Base-by-base conservation (phyloP, 2,113 vertebrate species). In the Chrysochloris asiatica region DNA sequence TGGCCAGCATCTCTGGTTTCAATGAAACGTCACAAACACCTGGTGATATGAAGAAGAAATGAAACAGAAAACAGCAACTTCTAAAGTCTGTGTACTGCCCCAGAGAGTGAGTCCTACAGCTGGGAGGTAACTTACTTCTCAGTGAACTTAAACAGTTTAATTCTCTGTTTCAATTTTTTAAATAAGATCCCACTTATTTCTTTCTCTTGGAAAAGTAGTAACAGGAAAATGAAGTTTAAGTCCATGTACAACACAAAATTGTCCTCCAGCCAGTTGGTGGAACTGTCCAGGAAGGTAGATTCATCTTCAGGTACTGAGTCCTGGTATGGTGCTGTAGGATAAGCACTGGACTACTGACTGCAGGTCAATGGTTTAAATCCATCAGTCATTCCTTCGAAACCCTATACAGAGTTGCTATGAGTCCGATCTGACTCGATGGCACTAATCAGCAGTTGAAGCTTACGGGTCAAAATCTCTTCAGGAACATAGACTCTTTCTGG, bases 161-260 rank as follows among this genome's bases (percentile, higher is more conserved):
- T 71, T 33, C 45, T 86, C 76, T 88, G 52, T 41, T 52, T 83
- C 33, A 76, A 71, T 86, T n/a, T 43, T n/a, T 83, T 30, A 65
- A 47, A 73, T 63, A 21, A 69, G 45, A 30, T 28, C 24, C 71
- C 41, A 41, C 17, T 75, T 3, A 50, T 45, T 59, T 59, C 33
- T 47, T 79, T 86, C 41, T 83, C 65, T 83, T 65, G 38, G 26
- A 87, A 59, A 93, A 84, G n/a, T 28, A 76, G 47, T 79, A n/a
- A 45, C 71, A 93, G 12, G 30, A 50, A 36, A 88, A 76, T 36
- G 73, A 83, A 82, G 26, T 48, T 45, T 63, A 56, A 48, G 11
- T n/a, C 28, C 52, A 28, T 26, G 41, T 43, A 59, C 12, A 65
- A 16, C 41, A 56, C 6, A n/a, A 79, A 54, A 38, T 56, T 17